These are phyloP conservation scores for Drosophila ironensis DNA, from an alignment of 1,140 invertebrate genomes.

Conservation along the genomic window DNA sequence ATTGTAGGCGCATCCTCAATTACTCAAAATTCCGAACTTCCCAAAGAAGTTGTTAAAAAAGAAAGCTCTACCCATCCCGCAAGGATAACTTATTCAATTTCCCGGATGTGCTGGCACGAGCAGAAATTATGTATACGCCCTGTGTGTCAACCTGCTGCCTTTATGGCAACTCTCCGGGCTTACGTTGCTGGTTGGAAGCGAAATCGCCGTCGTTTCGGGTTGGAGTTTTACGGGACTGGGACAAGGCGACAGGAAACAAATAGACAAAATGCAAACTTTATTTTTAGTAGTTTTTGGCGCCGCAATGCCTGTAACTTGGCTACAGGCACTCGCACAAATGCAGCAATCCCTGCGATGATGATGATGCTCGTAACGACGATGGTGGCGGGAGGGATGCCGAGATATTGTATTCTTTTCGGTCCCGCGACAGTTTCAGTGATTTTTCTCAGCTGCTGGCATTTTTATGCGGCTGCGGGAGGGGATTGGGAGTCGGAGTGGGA, in stretches of 20 bases:
- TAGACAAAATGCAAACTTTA: conserved; percentile 78
- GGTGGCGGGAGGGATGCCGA: not conserved
- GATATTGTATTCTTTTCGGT: conserved; percentile 11
- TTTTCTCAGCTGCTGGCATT: conserved; percentile 31
- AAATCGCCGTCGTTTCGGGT: not conserved
- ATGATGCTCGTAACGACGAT: not conserved
- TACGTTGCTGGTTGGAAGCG: conserved; percentile 21
- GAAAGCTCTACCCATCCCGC: no score
- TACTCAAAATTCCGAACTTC: no score
- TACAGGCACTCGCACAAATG: conserved; percentile 12
- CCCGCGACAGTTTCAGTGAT: conserved; percentile 26
- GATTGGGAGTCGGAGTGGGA: not conserved
- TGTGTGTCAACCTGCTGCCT: conserved; percentile 41
- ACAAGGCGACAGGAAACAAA: conserved; percentile 68
- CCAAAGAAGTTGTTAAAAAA: no score
- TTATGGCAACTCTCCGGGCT: conserved; percentile 30
- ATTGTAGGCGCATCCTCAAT: no score
- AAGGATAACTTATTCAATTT: no score
- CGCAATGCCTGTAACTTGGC: conserved; percentile 56
- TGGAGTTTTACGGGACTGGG: conserved; percentile 8
- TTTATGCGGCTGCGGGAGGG: conserved; percentile 9
- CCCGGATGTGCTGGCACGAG: not conserved
- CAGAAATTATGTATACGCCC: not conserved
- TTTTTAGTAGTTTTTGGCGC: conserved; percentile 79
- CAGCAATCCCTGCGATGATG: conserved; percentile 30